A percentile compares a stretch with the other conserved stretches of the same genome.
phyloP scores from a whole-genome alignment of 2,113 vertebrate species.

The Struthio camelus region DNA sequence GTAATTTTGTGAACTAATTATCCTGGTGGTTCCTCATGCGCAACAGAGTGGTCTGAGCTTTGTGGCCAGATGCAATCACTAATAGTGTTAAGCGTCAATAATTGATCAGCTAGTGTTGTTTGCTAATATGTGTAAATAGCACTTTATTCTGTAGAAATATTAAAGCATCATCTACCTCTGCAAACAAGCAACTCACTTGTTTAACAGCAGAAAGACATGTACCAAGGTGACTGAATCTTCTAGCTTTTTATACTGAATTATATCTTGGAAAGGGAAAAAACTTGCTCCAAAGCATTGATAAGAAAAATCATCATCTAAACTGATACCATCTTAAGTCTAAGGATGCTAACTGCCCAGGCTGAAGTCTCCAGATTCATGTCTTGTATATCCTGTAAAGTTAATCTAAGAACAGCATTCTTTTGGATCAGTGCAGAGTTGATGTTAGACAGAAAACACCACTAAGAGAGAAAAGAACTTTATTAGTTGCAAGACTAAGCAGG shows the following conservation, averaged over 20 bases:
- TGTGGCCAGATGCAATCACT: not conserved
- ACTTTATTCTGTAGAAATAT: not conserved
- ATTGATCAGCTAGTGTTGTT: not conserved
- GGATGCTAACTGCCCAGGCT: constrained; percentile 11
- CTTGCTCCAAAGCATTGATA: not conserved
- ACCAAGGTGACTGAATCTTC: not conserved
- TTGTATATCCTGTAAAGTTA: constrained; percentile 12
- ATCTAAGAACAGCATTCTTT: constrained; percentile 18
- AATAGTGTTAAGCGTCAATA: not conserved
- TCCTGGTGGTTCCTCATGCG: not conserved
- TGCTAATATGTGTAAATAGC: not conserved
- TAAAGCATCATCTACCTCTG: not conserved
- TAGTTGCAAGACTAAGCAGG: not conserved
- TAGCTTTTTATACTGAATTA: not conserved
- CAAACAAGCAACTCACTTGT: constrained; percentile 1
- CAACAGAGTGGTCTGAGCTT: not conserved
- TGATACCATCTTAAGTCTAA: constrained; percentile 31
- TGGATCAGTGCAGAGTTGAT: not conserved
- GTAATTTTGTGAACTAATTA: not conserved
- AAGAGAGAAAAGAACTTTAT: constrained; percentile 39
- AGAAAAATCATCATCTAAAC: constrained; percentile 49
- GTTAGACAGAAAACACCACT: constrained; percentile 7
- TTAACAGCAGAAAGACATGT: not conserved
- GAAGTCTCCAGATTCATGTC: constrained; percentile 27
- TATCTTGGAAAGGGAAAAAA: constrained; percentile 23